Conservation (phyloP, 2,113 vertebrate genomes). For the Taxidea taxus region DNA sequence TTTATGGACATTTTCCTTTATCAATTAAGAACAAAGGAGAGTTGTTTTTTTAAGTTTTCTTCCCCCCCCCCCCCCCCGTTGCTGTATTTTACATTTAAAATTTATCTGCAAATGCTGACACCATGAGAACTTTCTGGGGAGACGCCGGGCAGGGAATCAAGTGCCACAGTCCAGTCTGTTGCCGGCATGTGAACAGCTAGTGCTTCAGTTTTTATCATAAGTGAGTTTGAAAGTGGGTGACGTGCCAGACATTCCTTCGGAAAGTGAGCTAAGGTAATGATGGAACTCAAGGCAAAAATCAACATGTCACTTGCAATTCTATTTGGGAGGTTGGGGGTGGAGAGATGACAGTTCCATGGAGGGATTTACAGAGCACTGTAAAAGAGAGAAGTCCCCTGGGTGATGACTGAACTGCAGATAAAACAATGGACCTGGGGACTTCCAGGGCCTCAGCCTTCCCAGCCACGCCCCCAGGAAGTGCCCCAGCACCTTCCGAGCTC, state of each 20-base stretch:
- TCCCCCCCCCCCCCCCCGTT: no score
- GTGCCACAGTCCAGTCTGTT: neutral
- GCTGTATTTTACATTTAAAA: slow-evolving; percentile 32
- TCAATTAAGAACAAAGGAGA: slow-evolving; percentile 47
- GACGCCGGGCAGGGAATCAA: neutral
- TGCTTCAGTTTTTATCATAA: slow-evolving; percentile 67
- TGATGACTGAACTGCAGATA: neutral
- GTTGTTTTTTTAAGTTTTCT: neutral
- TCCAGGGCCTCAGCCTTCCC: slow-evolving; percentile 24
- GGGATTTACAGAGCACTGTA: neutral
- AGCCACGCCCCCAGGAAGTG: neutral
- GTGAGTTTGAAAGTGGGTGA: slow-evolving; percentile 55
- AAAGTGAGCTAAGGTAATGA: slow-evolving; percentile 45
- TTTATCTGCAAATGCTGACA: neutral
- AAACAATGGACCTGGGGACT: slow-evolving; percentile 58
- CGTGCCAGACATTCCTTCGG: slow-evolving; percentile 56
- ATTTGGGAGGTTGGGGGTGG: accelerated
- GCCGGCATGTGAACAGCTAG: slow-evolving; percentile 39
- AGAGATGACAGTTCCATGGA: neutral
- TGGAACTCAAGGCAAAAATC: slow-evolving; percentile 35
- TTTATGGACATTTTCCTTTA: slow-evolving; percentile 71
- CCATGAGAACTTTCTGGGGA: neutral
- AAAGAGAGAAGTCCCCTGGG: slow-evolving; percentile 47
- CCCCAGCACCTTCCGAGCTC: neutral
- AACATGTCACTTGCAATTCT: neutral